phyloP scores from a whole-genome alignment of 2,888 invertebrate genomes.

The Drosophila infuscata region DNA sequence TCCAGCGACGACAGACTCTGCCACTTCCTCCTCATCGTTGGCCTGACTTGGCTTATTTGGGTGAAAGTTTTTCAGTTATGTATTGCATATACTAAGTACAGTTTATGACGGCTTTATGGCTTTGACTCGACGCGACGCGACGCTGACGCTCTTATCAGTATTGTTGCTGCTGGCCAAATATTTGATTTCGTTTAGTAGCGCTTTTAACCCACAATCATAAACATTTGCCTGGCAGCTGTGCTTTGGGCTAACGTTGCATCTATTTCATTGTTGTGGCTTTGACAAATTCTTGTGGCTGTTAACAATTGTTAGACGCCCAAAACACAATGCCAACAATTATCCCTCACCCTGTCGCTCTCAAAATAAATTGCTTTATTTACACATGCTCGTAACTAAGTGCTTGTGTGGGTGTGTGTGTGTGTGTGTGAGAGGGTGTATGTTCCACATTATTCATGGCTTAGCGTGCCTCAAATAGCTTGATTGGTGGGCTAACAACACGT shows the following conservation, averaged over 20 bases:
- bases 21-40: neutral
- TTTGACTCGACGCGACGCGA: slow-evolving; percentile 5
- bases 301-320: slow-evolving; percentile 32
- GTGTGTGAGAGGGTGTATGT: slow-evolving; percentile 1
- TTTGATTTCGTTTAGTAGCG: slow-evolving; percentile 43
- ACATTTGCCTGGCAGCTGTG: slow-evolving; percentile 26
- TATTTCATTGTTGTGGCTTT: slow-evolving; percentile 19
- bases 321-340: slow-evolving; percentile 37
- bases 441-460: slow-evolving; percentile 47
- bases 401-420: neutral
- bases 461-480: slow-evolving; percentile 13
- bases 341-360: slow-evolving; percentile 14
- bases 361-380: slow-evolving; percentile 56
- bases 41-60: slow-evolving; percentile 27
- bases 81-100: slow-evolving; percentile 18
- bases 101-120: slow-evolving; percentile 47
- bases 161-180: slow-evolving; percentile 47
- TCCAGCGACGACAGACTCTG: slow-evolving; percentile 3
- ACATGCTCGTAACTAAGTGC: slow-evolving; percentile 19
- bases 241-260: slow-evolving; percentile 25
- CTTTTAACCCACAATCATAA: slow-evolving; percentile 39
- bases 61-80: slow-evolving; percentile 58
- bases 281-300: slow-evolving; percentile 28
- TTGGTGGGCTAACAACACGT: slow-evolving; percentile 40
- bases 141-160: slow-evolving; percentile 46